Evolutionary conservation across 2,797 vertebrate species (phyloP), one percentile per base, ranked within the genome.

Genomic region (Melanotaenia nigrans): DNA sequence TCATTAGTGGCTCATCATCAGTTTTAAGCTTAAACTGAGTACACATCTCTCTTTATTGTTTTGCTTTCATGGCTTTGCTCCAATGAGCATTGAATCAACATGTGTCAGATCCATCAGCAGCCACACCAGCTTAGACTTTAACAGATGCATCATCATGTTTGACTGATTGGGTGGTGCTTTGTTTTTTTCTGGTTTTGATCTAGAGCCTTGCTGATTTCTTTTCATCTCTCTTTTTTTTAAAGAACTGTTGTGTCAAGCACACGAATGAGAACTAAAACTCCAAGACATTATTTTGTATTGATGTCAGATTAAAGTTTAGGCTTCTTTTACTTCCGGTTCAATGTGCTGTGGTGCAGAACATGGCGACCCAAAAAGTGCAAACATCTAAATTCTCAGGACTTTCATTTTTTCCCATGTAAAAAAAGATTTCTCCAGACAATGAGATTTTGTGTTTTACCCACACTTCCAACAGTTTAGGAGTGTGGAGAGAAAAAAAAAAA

Each of bases 321-420:
- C 45, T 47, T 45, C 18, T 20, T 45, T 20, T 45, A 42, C 18
- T 38, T 42, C 40, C 1, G 2, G 3, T 22, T 22, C 9, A 10
- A 9, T 12, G n/a, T 51, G 49, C 49, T 59, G 56, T 58, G 55
- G 30, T 22, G 40, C 64, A 56, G 64, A 56, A 36, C 64, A 25
- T 40, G 64, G 56, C 42, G 64, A 55, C 35, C 25, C 36, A 65
- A 51, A 68, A 49, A 36, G 42, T 35, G 55, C 24, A 68, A 51
- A 36, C 55, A 25, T 66, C 64, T 56, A 35, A 51, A 60, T 51
- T 49, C 32, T 68, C 49, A 60, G 56, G 56, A 59, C 56, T n/a
- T 22, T 32, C 16, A 55, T 56, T 22, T n/a, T 22, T 11, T 22
- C 4, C 47, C 30, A 14, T n/a, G 38, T 14, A 28, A 45, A 20